Evolutionary conservation across 1,140 invertebrate genomes (phyloP).

Genomic region (Atta texana): DNA sequence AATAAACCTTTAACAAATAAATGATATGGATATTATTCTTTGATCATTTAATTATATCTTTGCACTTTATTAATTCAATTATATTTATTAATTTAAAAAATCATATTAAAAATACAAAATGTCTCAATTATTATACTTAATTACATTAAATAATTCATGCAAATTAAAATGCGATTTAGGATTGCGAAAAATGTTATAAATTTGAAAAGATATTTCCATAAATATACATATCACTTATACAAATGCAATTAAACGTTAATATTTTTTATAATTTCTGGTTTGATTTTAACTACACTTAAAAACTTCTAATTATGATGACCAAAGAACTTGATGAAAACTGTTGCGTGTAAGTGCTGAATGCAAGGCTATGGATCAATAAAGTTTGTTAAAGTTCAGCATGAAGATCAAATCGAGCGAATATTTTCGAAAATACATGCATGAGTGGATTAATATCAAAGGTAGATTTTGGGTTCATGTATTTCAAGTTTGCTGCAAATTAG

Average conservation of each 20-base stretch:
- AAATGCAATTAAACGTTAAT: conserved; percentile 4
- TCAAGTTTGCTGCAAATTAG: conserved; percentile 55
- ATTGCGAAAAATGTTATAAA: not conserved
- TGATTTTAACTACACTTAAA: conserved; percentile 2
- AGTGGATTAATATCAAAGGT: conserved; percentile 51
- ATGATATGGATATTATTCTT: not conserved
- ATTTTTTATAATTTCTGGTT: conserved; percentile 1
- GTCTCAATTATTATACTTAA: no score
- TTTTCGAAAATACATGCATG: conserved; percentile 31
- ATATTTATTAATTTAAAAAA: not conserved
- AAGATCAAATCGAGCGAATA: conserved; percentile 23
- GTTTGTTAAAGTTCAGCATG: conserved; percentile 15
- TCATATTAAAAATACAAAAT: not conserved
- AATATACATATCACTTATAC: not conserved
- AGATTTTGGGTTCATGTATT: conserved; percentile 15
- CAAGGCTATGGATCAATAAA: conserved; percentile 3
- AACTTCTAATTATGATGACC: conserved; percentile 10
- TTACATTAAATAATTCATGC: not conserved
- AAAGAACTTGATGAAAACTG: conserved; percentile 12
- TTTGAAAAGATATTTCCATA: not conserved
- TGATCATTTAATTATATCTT: not conserved
- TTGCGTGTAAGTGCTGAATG: not conserved
- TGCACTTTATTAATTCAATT: not conserved
- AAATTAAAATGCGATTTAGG: not conserved
- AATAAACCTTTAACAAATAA: not conserved